phyloP scores from a whole-genome alignment of 2,113 vertebrate genomes.

The Bungarus multicinctus region DNA sequence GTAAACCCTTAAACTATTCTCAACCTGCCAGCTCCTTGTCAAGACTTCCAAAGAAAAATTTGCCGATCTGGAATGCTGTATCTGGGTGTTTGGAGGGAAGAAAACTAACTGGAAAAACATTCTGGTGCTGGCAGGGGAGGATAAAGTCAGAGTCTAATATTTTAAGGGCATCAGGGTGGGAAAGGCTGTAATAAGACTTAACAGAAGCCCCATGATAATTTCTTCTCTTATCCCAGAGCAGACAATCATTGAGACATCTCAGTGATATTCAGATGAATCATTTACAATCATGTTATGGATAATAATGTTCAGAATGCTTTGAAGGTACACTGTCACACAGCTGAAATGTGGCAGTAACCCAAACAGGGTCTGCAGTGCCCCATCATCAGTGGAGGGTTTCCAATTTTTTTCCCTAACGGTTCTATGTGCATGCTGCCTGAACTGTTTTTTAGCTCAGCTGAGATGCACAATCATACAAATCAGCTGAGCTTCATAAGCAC shows the following conservation, averaged over 20 bases:
- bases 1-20: neutral
- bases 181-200: neutral
- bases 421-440: too few species aligned
- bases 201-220: neutral
- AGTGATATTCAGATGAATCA: neutral
- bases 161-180: neutral
- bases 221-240: neutral
- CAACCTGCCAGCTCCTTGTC: neutral
- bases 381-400: neutral
- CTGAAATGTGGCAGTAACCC: neutral
- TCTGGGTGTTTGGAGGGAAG: neutral
- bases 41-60: neutral
- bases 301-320: constrained; percentile 1
- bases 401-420: too few species aligned
- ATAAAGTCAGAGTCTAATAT: neutral
- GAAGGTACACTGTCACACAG: neutral
- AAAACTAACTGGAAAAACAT: neutral
- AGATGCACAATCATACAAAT: too few species aligned
- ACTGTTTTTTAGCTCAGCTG: too few species aligned
- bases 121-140: neutral
- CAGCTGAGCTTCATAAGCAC: too few species aligned
- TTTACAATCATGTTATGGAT: neutral
- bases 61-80: neutral
- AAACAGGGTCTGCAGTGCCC: neutral
- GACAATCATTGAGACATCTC: neutral